Evolutionary conservation across 2,888 invertebrate species (phyloP).

Genomic region (Willowsia nigromaculata): DNA sequence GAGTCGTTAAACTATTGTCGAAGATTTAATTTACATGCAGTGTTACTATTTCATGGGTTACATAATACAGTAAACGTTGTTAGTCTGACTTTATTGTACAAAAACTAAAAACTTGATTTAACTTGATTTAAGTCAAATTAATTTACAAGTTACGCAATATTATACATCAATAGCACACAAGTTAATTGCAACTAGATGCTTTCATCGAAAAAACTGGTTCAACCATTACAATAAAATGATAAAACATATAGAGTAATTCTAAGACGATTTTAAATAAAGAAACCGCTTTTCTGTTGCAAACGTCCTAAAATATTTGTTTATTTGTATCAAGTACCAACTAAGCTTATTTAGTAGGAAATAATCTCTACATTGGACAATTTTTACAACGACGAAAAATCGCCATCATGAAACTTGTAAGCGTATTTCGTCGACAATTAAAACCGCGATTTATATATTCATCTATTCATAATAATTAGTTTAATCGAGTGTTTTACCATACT

Average conservation of each 20-base stretch:
- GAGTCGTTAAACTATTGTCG: background rate
- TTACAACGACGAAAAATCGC: background rate
- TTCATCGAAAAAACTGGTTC: background rate
- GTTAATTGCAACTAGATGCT: background rate
- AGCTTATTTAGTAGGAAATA: too few relatives aligned
- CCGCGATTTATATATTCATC: background rate
- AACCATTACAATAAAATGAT: background rate
- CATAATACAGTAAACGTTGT: background rate
- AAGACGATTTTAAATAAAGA: too few relatives aligned
- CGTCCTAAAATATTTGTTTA: too few relatives aligned
- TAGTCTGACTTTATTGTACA: background rate
- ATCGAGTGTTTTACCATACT: background rate
- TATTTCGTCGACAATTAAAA: background rate
- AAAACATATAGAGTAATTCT: too few relatives aligned
- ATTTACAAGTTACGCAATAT: background rate
- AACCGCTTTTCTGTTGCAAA: too few relatives aligned
- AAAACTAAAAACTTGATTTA: background rate
- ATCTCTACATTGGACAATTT: background rate
- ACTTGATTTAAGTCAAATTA: background rate
- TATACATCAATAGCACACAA: background rate
- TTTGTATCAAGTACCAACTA: too few relatives aligned
- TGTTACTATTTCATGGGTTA: background rate
- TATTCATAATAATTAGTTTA: too few relatives aligned
- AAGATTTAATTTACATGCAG: background rate
- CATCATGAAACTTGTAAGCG: background rate